Base-by-base conservation (phyloP, 2,113 vertebrate genomes). In the Epinephelus fuscoguttatus region DNA sequence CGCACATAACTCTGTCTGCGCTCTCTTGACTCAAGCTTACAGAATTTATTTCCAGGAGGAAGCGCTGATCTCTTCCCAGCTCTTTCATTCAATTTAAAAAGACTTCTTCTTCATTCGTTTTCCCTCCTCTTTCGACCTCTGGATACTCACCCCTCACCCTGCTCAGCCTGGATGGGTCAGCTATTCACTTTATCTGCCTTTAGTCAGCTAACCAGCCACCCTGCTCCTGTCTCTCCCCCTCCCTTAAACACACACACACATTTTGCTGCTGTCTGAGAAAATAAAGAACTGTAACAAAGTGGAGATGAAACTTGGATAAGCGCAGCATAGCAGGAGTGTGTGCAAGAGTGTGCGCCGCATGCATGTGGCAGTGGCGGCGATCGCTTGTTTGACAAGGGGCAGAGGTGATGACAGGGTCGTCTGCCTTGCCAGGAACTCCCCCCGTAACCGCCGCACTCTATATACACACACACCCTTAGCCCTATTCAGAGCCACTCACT, bases 401-500 rank as follows among this genome's bases (percentile, higher is more conserved):
- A 93, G 92, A 91, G 88, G 87, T 93, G 91, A 92, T 91, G 90
- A 93, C 92, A 90, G 90, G 91, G 90, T 94, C 88, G 78, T 93
- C 93, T 94, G 91, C 92, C 91, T 88, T 89, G 84, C 86, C 85
- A 92, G 89, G 70, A 84, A 80, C 81, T 78, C 83, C 88, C 84
- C 89, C 82, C 68, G 19, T 40, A 70, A 81, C 70, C 81, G 80
- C 81, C 88, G 75, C 87, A 70, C 87, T 91, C 89, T 86, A 73
- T 88, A 90, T 75, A 91, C 90, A 93, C 88, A 91, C 88, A 88
- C 84, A 83, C 87, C 84, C 91, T 80, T 74, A 70, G 70, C 75
- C 76, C 80, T 82, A 94, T 95, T 94, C 86, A 94, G 78, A 95
- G 84, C 76, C 94, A 89, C 92, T 95, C 94, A 94, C 93, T 95